phyloP scores from a whole-genome alignment of 2,888 invertebrate species.

The Phlogophora meticulosa region DNA sequence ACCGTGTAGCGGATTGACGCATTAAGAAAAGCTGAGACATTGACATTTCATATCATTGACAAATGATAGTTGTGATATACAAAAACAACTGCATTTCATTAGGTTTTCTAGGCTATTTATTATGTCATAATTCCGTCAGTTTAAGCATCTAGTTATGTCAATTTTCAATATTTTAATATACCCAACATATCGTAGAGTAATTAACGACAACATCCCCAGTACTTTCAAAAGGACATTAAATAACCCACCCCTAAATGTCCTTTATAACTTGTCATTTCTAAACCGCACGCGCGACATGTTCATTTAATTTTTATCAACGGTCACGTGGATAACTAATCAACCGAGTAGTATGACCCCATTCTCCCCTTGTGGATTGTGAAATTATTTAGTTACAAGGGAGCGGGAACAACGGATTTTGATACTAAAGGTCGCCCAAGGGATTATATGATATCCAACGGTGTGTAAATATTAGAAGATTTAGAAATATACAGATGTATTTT shows the following conservation, averaged over 20 bases:
- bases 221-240: conserved; percentile 14
- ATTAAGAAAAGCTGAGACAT: no score
- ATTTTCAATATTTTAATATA: not conserved
- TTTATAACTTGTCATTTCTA: conserved; percentile 35
- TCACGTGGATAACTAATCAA: conserved; percentile 60
- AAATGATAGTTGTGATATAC: no score
- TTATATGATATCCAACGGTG: conserved; percentile 48
- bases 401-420: conserved; percentile 54
- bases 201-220: not conserved
- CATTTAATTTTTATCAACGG: conserved; percentile 54
- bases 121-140: no score
- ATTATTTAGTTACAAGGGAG: conserved; percentile 62
- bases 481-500: conserved; percentile 51
- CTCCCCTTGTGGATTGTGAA: conserved; percentile 61
- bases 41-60: no score
- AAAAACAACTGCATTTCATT: no score
- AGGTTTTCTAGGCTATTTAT: no score
- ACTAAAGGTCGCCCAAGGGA: conserved; percentile 57
- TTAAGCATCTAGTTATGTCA: not conserved
- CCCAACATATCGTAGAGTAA: not conserved
- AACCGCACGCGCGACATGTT: conserved; percentile 30
- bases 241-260: conserved; percentile 6
- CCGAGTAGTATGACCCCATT: conserved; percentile 61
- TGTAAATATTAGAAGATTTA: conserved; percentile 63
- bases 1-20: no score